phyloP scores from a whole-genome alignment of 2,113 vertebrate genomes.

The Pelodiscus sinensis region DNA sequence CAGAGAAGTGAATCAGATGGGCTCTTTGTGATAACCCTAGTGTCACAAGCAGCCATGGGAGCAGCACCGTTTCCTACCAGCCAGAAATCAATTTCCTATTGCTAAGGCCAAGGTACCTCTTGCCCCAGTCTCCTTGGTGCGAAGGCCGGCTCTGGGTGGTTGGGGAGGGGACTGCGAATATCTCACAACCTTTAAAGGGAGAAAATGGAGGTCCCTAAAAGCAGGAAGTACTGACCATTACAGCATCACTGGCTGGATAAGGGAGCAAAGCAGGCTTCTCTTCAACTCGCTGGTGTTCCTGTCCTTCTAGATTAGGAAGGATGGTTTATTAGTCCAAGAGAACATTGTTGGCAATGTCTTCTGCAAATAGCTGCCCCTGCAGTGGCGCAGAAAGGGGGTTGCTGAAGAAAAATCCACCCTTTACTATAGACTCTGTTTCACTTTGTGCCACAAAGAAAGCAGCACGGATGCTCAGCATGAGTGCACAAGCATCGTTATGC shows the following conservation, averaged over 20 bases:
- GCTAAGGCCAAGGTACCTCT: background rate
- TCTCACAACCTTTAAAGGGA: background rate
- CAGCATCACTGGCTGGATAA: background rate
- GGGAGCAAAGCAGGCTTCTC: background rate
- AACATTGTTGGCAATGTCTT: background rate
- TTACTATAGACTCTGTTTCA: background rate
- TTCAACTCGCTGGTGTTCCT: background rate
- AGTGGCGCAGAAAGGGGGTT: background rate
- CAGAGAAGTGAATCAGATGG: fast-evolving
- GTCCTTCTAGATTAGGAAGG: background rate
- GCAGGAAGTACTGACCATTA: background rate
- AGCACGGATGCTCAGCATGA: fast-evolving
- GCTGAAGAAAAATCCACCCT: background rate
- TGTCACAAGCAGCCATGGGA: background rate
- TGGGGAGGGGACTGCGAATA: background rate
- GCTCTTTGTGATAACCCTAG: fast-evolving
- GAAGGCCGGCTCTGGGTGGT: background rate
- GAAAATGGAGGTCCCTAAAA: background rate
- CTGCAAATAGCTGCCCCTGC: background rate
- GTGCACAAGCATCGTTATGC: fast-evolving
- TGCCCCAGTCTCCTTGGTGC: background rate
- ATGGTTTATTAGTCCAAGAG: background rate
- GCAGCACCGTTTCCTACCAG: background rate
- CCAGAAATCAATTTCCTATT: background rate
- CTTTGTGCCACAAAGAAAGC: fast-evolving